phyloP scores from a whole-genome alignment of 2,888 invertebrate genomes.

The Tillus elongatus region DNA sequence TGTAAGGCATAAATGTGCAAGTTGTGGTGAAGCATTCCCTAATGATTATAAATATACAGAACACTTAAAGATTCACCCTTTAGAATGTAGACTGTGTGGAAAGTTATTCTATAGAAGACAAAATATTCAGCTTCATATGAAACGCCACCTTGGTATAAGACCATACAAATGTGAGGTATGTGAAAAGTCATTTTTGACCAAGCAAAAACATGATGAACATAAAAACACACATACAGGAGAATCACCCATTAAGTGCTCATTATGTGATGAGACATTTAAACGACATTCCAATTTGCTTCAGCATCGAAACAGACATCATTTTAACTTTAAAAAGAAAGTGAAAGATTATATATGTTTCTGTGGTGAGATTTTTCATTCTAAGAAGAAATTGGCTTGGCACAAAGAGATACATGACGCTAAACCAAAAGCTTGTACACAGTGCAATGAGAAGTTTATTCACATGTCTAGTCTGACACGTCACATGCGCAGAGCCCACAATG shows the following conservation, averaged over 20 bases:
- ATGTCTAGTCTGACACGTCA: conserved; percentile 74
- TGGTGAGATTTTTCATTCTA: conserved; percentile 73
- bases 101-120: conserved; percentile 65
- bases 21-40: conserved; percentile 58
- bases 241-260: conserved; percentile 68
- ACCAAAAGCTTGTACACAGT: conserved; percentile 76
- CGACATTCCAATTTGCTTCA: conserved; percentile 78
- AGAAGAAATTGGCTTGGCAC: conserved; percentile 78
- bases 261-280: conserved; percentile 72
- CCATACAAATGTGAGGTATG: conserved; percentile 62
- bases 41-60: conserved; percentile 60
- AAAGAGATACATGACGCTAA: conserved; percentile 71
- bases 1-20: conserved; percentile 45
- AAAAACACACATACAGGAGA: conserved; percentile 75
- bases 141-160: conserved; percentile 68
- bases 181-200: conserved; percentile 72
- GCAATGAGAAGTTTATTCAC: conserved; percentile 81
- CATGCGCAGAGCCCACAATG: conserved; percentile 71
- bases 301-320: conserved; percentile 71
- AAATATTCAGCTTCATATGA: conserved; percentile 68
- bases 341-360: conserved; percentile 49
- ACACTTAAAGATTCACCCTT: conserved; percentile 69
- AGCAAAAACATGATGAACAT: conserved; percentile 74
- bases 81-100: conserved; percentile 74
- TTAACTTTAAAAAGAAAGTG: conserved; percentile 59